These are phyloP conservation scores for Liasis olivaceus DNA, from an alignment of 2,797 vertebrate species.

Conservation along the genomic window DNA sequence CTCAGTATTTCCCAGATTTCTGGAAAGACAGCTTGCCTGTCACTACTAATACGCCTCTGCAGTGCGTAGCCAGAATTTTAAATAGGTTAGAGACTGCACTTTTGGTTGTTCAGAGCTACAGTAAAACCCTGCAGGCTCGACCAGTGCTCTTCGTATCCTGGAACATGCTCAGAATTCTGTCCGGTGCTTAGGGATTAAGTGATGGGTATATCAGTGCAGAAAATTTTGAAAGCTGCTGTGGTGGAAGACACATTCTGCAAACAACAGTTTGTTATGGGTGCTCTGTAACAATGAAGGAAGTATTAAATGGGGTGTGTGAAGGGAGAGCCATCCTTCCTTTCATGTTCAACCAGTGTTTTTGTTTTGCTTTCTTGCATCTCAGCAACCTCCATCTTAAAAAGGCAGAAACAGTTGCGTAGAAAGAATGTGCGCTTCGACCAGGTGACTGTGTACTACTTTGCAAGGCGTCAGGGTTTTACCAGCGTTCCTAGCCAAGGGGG, in stretches of 20 bases:
- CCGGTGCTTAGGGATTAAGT: neutral
- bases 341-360: neutral
- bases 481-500: slow-evolving; percentile 96
- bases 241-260: neutral
- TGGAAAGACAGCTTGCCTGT: neutral
- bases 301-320: neutral
- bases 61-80: no score
- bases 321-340: neutral
- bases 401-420: slow-evolving; percentile 84
- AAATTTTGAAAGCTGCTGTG: neutral
- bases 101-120: neutral
- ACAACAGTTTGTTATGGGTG: neutral
- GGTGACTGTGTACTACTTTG: slow-evolving; percentile 96
- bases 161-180: neutral
- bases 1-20: neutral
- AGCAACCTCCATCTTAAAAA: slow-evolving; percentile 93
- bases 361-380: neutral
- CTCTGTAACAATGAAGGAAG: neutral
- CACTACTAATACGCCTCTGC: neutral
- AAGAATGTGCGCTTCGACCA: slow-evolving; percentile 93
- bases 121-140: neutral
- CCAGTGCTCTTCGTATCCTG: neutral
- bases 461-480: slow-evolving; percentile 92
- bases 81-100: no score
- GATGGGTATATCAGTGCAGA: neutral